Conservation (phyloP, 64 coral and sea anemone genomes). For the Montipora cactus region DNA sequence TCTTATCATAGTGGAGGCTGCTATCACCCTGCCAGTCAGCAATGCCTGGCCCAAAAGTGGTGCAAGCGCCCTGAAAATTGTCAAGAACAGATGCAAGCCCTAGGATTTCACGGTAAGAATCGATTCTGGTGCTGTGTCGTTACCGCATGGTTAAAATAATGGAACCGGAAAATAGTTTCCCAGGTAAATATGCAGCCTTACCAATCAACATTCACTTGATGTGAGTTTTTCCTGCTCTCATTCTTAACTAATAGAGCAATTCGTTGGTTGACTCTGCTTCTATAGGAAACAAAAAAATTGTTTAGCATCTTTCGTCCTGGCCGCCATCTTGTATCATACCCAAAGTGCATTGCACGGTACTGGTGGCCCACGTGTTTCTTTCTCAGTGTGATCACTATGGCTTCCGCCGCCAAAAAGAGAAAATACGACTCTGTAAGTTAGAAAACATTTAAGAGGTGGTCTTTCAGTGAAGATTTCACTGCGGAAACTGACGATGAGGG, state of each 20-base stretch:
- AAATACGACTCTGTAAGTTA: background rate
- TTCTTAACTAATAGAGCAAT: conserved; percentile 8
- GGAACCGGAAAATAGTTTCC: conserved; percentile 52
- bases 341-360: conserved; percentile 1
- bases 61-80: too few species aligned
- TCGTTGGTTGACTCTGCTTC: background rate
- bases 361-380: background rate
- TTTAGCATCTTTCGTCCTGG: background rate
- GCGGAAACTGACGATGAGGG: conserved; percentile 32
- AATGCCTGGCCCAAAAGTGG: too few species aligned
- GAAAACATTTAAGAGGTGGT: conserved; percentile 27
- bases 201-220: conserved; percentile 14
- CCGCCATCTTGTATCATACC: conserved; percentile 23
- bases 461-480: conserved; percentile 45
- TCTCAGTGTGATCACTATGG: conserved; percentile 23
- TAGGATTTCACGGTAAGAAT: conserved; percentile 66
- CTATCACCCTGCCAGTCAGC: too few species aligned
- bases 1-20: too few species aligned
- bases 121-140: conserved; percentile 52
- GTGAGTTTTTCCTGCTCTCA: background rate
- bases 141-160: conserved; percentile 51
- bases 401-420: conserved; percentile 39
- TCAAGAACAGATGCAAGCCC: background rate
- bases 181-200: conserved; percentile 19
- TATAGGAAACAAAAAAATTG: background rate